A percentile compares a stretch with the other conserved stretches of the same genome.
These are phyloP conservation scores for Pachycephus smyrnensis DNA, from an alignment of 2,888 invertebrate species.

Conservation along the genomic window DNA sequence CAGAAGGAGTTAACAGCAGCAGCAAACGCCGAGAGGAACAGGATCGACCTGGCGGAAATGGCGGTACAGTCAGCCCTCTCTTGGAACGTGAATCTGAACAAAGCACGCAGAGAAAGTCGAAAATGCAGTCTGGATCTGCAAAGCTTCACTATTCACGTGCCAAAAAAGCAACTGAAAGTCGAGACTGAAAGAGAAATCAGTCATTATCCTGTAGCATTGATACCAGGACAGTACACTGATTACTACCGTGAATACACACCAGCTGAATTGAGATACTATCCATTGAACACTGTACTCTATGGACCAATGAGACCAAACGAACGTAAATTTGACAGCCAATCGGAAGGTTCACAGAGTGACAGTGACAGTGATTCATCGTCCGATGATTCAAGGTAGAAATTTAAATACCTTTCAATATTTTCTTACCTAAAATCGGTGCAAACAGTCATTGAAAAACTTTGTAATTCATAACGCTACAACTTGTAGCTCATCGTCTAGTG, in stretches of 20 bases:
- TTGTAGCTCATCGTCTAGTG: slow-evolving; percentile 65
- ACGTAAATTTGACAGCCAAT: slow-evolving; percentile 68
- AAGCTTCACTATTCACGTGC: slow-evolving; percentile 87
- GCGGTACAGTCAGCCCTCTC: slow-evolving; percentile 88
- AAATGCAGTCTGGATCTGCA: slow-evolving; percentile 92
- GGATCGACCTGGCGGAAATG: slow-evolving; percentile 80
- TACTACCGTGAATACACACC: slow-evolving; percentile 84
- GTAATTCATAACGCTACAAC: slow-evolving; percentile 17
- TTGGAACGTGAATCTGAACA: slow-evolving; percentile 91
- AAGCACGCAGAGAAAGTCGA: slow-evolving; percentile 79
- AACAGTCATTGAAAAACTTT: slow-evolving; percentile 1
- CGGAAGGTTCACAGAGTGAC: slow-evolving; percentile 70
- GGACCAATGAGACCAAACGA: slow-evolving; percentile 70
- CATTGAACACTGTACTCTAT: slow-evolving; percentile 89
- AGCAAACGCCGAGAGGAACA: slow-evolving; percentile 68
- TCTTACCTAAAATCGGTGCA: neutral
- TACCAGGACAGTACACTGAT: slow-evolving; percentile 97
- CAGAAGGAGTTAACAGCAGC: slow-evolving; percentile 75
- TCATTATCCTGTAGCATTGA: slow-evolving; percentile 90
- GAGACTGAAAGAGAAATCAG: slow-evolving; percentile 72
- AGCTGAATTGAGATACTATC: slow-evolving; percentile 90
- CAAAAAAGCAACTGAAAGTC: slow-evolving; percentile 70
- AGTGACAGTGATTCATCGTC: slow-evolving; percentile 66
- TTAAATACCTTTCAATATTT: neutral
- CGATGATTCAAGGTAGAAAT: slow-evolving; percentile 67